phyloP scores from a whole-genome alignment of 2,888 invertebrate genomes.

The Tenthredo amoena region DNA sequence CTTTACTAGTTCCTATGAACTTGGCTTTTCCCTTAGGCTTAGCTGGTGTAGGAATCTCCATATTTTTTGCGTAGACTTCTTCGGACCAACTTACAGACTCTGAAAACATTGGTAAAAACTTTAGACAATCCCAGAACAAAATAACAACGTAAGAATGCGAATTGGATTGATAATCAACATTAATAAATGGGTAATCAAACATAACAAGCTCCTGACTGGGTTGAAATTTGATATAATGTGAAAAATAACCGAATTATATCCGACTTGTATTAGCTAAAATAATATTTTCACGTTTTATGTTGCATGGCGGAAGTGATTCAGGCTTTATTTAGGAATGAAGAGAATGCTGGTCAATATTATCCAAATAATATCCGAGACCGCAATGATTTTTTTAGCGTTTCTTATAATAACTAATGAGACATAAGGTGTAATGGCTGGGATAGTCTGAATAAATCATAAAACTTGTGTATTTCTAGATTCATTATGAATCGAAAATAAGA shows the following conservation, averaged over 20 bases:
- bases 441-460: neutral
- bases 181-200: no score
- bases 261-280: neutral
- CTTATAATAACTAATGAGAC: neutral
- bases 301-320: neutral
- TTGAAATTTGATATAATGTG: neutral
- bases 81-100: slow-evolving; percentile 55
- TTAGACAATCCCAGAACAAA: neutral
- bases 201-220: no score
- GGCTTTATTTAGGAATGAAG: neutral
- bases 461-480: neutral
- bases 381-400: neutral
- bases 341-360: neutral
- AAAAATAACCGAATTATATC: neutral
- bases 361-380: neutral
- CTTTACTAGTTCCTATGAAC: slow-evolving; percentile 78
- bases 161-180: neutral
- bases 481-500: neutral
- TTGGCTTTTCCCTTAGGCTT: slow-evolving; percentile 79
- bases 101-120: neutral
- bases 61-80: slow-evolving; percentile 53
- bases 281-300: neutral
- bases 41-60: slow-evolving; percentile 60
- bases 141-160: neutral
- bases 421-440: neutral